Evolutionary conservation across 2,113 vertebrate species (phyloP), one percentile per base, ranked within the genome.

Genomic region (Damaliscus lunatus): DNA sequence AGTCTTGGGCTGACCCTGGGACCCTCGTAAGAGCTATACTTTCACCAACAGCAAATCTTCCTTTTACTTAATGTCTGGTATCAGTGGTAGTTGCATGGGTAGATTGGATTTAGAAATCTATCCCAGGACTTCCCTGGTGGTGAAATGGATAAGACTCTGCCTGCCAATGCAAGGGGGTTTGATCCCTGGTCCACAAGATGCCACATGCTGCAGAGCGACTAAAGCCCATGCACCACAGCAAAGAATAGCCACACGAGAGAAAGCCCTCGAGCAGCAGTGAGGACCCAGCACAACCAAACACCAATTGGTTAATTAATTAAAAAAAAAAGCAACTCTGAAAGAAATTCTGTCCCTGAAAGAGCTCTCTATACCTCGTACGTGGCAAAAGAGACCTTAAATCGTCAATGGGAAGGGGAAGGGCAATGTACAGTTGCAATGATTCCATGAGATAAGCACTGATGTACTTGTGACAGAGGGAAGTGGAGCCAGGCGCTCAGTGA

Each of bases 181-280:
- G 64, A 19, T 23, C n/a, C 67, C n/a, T 71, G 19, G n/a, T 36
- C n/a, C n/a, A 14, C 9, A 71, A 71, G 67, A 71, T 12, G n/a
- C 9, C n/a, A 11, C n/a, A 21, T 3, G n/a, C n/a, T 36, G 17
- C 9, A 21, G 67, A 71, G 19, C n/a, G 21, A 5, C 67, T 36
- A 36, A 12, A 71, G 9, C 67, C 19, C 5, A 0, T 21, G 17
- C 5, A 5, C n/a, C 67, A 36, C 19, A 11, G 25, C n/a, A 21
- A 71, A 36, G 64, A 64, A 31, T 16, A 64, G 60, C 31, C 60
- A 7, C 31, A 16, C 14, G 1, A 23, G 67, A 40, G n/a, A 12
- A 71, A 36, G 67, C 9, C 67, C 67, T 36, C 9, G 2, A 36
- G 67, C 67, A 36, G n/a, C 67, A 71, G 2, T 1, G n/a, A 46